These are phyloP conservation scores for Eremophila alpestris DNA, from an alignment of 2,797 vertebrate genomes.

Conservation along the genomic window DNA sequence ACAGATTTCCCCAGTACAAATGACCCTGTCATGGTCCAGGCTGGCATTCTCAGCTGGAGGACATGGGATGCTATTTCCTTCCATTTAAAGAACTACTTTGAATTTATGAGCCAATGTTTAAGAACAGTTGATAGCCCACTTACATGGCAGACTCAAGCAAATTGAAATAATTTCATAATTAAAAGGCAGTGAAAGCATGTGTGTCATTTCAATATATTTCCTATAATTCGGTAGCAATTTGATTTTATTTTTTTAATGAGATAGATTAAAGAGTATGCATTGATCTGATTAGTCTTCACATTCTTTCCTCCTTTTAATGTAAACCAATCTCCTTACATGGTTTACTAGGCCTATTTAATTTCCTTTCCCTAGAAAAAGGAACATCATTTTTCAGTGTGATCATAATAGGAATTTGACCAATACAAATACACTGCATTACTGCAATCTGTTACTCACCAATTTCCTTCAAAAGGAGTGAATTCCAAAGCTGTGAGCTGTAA, in stretches of 20 bases:
- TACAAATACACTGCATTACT: not conserved
- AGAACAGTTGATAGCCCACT: not conserved
- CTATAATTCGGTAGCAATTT: slow-evolving; percentile 22
- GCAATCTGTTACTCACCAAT: not conserved
- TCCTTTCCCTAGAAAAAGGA: not conserved
- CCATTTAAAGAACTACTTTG: not conserved
- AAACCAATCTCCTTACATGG: not conserved
- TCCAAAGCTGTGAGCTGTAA: slow-evolving; percentile 10
- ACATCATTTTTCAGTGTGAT: slow-evolving; percentile 18
- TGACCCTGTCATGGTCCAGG: not conserved
- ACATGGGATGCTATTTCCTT: not conserved
- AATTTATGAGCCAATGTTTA: slow-evolving; percentile 16
- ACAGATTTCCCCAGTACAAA: not conserved
- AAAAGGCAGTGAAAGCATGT: slow-evolving; percentile 24
- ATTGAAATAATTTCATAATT: slow-evolving; percentile 28
- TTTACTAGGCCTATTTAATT: slow-evolving; percentile 22
- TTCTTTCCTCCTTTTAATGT: not conserved
- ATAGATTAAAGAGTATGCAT: not conserved
- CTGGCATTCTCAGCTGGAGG: not conserved
- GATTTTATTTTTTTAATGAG: slow-evolving; percentile 34
- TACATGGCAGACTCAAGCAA: not conserved
- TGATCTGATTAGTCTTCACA: slow-evolving; percentile 19
- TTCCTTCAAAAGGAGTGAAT: not conserved
- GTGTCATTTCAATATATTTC: not conserved
- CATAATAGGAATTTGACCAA: slow-evolving; percentile 10